Evolutionary conservation across 2,797 vertebrate species (phyloP), one percentile per base, ranked within the genome.

Genomic region (Hipposideros larvatus): DNA sequence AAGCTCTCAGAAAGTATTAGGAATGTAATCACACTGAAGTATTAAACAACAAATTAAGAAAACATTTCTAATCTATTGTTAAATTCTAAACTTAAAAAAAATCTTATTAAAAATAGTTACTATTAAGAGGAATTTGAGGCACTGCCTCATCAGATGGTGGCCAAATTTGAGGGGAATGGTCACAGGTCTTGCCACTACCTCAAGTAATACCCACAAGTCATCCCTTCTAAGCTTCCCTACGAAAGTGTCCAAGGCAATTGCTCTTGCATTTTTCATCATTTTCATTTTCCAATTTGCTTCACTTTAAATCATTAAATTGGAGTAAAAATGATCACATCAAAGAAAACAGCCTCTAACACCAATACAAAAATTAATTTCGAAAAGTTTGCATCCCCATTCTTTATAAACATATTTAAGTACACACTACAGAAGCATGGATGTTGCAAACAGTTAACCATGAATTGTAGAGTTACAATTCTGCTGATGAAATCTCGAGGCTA

Each of bases 351-450:
- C 31, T 84, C 71, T n/a, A 70, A 48, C 31, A 75, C 22, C 15
- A 91, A 93, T 48, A 75, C 22, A 75, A 93, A 88, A 85, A 77
- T 65, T 88, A 88, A 93, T 53, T 96, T 71, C 51, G 5, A 92
- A 93, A 63, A 26, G 34, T 87, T 96, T 90, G 6, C 7, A 80
- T 74, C 14, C 70, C 13, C 5, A 14, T 48, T 22, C 48, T 87
- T 78, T 80, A 31, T 84, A 95, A 94, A 61, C 31, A 80, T 84
- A 71, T 90, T 87, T 79, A 88, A 96, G 73, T 78, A 70, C 41
- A 82, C 2, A 70, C 18, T 87, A 24, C 77, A 82, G 11, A 91
- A 43, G 16, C 43, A 78, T 41, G 16, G 63, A 75, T 75, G 53
- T 80, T 83, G 63, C 4, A 55, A 73, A 94, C 11, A 73, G 22